Percentiles rank a stretch among this genome's conserved stretches.
Conservation (phyloP, 2,797 vertebrate genomes). For the Gallirallus australis region DNA sequence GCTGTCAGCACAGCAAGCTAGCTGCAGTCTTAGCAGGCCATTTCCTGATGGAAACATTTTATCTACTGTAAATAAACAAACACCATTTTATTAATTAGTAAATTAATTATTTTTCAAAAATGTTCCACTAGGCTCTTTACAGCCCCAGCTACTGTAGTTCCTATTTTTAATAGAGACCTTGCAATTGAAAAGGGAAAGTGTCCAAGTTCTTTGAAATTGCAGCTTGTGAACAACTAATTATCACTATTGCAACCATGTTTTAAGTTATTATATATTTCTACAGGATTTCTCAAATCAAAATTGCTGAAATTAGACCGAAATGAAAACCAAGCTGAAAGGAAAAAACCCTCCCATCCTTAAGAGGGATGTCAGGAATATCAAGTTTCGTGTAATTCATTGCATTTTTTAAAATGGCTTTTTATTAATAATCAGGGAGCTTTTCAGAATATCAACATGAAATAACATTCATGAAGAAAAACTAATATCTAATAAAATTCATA, state of each 20-base stretch:
- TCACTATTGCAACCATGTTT: background rate
- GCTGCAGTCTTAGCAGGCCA: constrained; percentile 63
- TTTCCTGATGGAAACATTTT: constrained; percentile 78
- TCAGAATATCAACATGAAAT: background rate
- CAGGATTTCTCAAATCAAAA: constrained; percentile 7
- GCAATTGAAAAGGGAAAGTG: background rate
- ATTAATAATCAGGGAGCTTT: background rate
- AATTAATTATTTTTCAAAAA: constrained; percentile 79
- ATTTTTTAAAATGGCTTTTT: background rate
- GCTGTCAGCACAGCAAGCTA: constrained; percentile 70
- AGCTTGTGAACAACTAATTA: constrained; percentile 40
- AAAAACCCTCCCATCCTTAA: background rate
- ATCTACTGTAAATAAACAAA: constrained; percentile 81
- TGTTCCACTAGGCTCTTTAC: constrained; percentile 70
- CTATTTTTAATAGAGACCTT: constrained; percentile 69
- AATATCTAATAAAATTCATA: background rate
- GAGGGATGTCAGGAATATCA: background rate
- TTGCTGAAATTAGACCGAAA: background rate
- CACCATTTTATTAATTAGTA: constrained; percentile 81
- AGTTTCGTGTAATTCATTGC: background rate
- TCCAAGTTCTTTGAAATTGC: background rate
- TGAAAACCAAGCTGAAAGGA: background rate
- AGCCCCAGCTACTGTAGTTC: constrained; percentile 45
- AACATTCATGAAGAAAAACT: background rate
- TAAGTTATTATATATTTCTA: constrained; percentile 28